A percentile compares a stretch with the other conserved stretches of the same genome.
Evolutionary conservation across 2,113 vertebrate species (phyloP).

Genomic region (Ciconia boyciana): DNA sequence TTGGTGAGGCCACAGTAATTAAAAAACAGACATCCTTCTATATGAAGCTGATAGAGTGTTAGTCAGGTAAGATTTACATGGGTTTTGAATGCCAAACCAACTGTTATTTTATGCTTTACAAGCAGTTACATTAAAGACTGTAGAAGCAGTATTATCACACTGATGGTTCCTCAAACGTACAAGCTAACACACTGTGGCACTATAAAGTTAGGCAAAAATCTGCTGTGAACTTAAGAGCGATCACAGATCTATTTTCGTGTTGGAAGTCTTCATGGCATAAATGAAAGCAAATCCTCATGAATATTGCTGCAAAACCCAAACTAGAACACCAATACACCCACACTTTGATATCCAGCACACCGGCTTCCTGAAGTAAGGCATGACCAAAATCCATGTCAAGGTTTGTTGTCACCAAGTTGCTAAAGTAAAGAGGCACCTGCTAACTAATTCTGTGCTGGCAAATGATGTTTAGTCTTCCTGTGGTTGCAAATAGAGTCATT

Average conservation of each 20-base stretch:
- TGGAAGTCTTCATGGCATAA: background rate
- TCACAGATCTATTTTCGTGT: background rate
- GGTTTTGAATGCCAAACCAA: background rate
- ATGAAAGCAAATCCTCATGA: background rate
- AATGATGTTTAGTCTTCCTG: background rate
- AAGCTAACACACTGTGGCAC: background rate
- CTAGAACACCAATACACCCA: background rate
- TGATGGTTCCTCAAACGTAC: background rate
- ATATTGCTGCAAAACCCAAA: background rate
- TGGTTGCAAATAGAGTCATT: background rate
- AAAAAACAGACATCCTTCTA: background rate
- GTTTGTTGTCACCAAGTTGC: background rate
- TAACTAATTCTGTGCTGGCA: background rate
- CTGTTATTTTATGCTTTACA: background rate
- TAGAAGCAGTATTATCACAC: background rate
- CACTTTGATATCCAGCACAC: background rate
- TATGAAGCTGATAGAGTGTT: background rate
- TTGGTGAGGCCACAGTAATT: background rate
- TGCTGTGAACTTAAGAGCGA: background rate
- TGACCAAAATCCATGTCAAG: background rate
- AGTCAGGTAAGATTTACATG: background rate
- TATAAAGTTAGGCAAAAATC: background rate
- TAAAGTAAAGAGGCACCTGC: background rate
- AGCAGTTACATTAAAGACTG: background rate
- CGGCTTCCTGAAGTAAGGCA: background rate